phyloP scores from a whole-genome alignment of 2,888 invertebrate species.

The Tolmerus cingulatus region DNA sequence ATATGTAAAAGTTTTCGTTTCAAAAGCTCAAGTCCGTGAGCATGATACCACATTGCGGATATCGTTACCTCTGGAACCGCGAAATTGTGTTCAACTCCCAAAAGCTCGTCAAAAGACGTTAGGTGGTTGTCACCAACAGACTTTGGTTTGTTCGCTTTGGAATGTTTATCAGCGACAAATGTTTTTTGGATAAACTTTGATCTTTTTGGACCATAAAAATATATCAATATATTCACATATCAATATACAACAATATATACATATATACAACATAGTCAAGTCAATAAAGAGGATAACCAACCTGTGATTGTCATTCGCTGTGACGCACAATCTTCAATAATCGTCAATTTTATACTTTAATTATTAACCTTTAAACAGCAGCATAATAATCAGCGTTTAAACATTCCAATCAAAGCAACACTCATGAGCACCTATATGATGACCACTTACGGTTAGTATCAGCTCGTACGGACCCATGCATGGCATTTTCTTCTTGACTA shows the following conservation, averaged over 20 bases:
- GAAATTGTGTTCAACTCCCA: slow-evolving; percentile 93
- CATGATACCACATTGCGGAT: slow-evolving; percentile 72
- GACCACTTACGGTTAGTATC: slow-evolving; percentile 62
- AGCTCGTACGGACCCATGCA: background rate
- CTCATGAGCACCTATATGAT: slow-evolving; percentile 61
- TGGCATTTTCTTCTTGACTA: background rate
- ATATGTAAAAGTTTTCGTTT: slow-evolving; percentile 43
- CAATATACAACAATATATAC: slow-evolving; percentile 5
- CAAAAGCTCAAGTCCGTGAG: slow-evolving; percentile 61
- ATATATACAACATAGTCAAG: slow-evolving; percentile 17
- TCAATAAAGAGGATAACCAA: slow-evolving; percentile 33
- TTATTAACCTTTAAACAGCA: background rate
- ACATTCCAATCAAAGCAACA: slow-evolving; percentile 41
- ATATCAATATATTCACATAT: slow-evolving; percentile 32
- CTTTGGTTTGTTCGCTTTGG: slow-evolving; percentile 40
- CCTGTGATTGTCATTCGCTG: slow-evolving; percentile 48
- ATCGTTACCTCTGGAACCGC: slow-evolving; percentile 91
- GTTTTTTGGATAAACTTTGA: slow-evolving; percentile 38
- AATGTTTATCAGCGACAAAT: slow-evolving; percentile 18
- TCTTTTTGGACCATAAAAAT: slow-evolving; percentile 33
- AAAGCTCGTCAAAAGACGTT: slow-evolving; percentile 92
- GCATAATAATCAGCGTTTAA: background rate
- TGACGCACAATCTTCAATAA: slow-evolving; percentile 41
- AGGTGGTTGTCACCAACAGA: slow-evolving; percentile 61
- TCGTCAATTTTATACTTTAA: slow-evolving; percentile 6